A percentile compares a stretch with the other conserved stretches of the same genome.
phyloP scores from a whole-genome alignment of 2,797 vertebrate species.

The Morelia viridis region DNA sequence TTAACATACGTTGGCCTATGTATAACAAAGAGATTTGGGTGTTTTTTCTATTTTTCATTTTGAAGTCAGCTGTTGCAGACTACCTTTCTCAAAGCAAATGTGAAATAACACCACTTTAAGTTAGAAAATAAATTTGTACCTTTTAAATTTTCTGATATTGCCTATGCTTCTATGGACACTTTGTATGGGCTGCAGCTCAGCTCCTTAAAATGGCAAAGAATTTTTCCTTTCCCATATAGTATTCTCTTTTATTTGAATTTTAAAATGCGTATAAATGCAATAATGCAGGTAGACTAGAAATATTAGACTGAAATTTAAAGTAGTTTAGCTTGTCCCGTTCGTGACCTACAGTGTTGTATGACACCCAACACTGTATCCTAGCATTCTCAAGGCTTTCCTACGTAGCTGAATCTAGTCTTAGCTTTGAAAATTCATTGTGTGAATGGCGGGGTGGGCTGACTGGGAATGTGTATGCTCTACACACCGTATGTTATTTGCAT shows the following conservation, averaged over 20 bases:
- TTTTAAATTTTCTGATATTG: conserved; percentile 70
- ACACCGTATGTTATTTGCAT: conserved; percentile 68
- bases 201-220: conserved; percentile 71
- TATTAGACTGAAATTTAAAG: conserved; percentile 75
- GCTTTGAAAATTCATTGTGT: conserved; percentile 73
- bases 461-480: conserved; percentile 67
- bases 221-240: conserved; percentile 73
- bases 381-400: conserved; percentile 71
- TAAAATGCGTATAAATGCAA: conserved; percentile 82
- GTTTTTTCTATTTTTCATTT: conserved; percentile 33
- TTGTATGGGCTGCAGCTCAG: conserved; percentile 74
- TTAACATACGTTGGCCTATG: conserved; percentile 47
- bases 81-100: conserved; percentile 65
- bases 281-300: conserved; percentile 80
- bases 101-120: conserved; percentile 67
- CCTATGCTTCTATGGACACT: conserved; percentile 75
- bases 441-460: conserved; percentile 69
- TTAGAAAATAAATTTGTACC: conserved; percentile 66
- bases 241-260: conserved; percentile 73
- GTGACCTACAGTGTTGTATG: conserved; percentile 72
- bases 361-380: conserved; percentile 70
- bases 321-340: conserved; percentile 76
- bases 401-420: conserved; percentile 74
- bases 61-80: conserved; percentile 55
- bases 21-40: conserved; percentile 54